Percentiles rank a stretch among this genome's conserved stretches.
Evolutionary conservation across 2,113 vertebrate species (phyloP).

Genomic region (Micronycteris hirsuta): DNA sequence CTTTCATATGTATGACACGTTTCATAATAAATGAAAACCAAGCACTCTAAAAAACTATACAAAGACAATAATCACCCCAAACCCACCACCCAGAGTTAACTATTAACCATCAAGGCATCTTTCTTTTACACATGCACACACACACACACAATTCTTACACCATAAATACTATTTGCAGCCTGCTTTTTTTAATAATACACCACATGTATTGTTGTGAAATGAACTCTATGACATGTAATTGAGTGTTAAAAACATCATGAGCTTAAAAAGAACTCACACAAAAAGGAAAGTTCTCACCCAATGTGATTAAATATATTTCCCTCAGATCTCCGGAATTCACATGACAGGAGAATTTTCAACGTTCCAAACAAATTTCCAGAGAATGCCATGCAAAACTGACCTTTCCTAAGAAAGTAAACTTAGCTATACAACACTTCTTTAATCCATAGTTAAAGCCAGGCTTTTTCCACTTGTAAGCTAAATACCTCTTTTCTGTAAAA

Average conservation of each 20-base stretch:
- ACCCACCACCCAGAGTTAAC: background rate
- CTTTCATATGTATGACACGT: background rate
- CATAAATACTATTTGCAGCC: background rate
- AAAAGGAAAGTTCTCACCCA: background rate
- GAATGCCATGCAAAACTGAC: background rate
- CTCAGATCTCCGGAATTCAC: background rate
- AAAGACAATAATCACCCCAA: constrained; percentile 33
- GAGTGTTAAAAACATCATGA: background rate
- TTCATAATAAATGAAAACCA: constrained; percentile 25
- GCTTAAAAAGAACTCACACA: background rate
- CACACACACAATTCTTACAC: background rate
- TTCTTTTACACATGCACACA: background rate
- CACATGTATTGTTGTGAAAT: background rate
- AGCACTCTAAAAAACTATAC: background rate
- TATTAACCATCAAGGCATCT: background rate
- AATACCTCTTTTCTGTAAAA: background rate
- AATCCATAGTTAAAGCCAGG: constrained; percentile 37
- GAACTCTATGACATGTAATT: background rate
- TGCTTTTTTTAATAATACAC: background rate
- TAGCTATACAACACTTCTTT: constrained; percentile 13
- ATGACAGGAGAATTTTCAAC: background rate
- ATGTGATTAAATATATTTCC: background rate
- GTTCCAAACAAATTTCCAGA: constrained; percentile 39
- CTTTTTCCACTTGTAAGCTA: constrained; percentile 27
- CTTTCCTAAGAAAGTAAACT: constrained; percentile 31